phyloP scores from a whole-genome alignment of 1,140 invertebrate genomes.

The Microplitis demolitor region DNA sequence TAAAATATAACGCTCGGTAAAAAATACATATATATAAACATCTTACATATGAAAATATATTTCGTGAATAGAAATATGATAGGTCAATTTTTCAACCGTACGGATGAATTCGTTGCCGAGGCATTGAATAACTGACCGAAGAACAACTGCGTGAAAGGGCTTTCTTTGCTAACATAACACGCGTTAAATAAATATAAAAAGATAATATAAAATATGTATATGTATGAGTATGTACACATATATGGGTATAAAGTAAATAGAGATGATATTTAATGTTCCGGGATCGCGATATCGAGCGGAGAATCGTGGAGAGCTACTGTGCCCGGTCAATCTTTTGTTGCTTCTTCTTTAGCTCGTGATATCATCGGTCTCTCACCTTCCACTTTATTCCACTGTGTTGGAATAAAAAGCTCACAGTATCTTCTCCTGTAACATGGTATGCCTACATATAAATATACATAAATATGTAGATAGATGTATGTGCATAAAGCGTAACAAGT shows the following conservation, averaged over 20 bases:
- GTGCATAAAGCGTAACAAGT: not conserved
- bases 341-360: constrained; percentile 8
- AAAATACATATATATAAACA: too few species aligned
- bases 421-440: not conserved
- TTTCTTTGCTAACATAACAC: not conserved
- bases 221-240: not conserved
- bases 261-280: constrained; percentile 8
- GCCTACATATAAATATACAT: too few species aligned
- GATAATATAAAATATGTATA: not conserved
- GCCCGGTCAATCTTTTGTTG: not conserved
- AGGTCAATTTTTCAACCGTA: constrained; percentile 5
- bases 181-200: not conserved
- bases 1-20: not conserved
- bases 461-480: not conserved
- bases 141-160: not conserved
- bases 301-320: constrained; percentile 16
- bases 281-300: constrained; percentile 13
- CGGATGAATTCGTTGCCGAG: not conserved
- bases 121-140: not conserved
- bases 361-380: constrained; percentile 31
- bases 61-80: constrained; percentile 9
- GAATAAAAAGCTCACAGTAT: constrained; percentile 37
- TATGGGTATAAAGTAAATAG: not conserved
- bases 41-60: not conserved
- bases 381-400: constrained; percentile 15